phyloP scores from a whole-genome alignment of 2,113 vertebrate species.

The Brachypodius melanocephalos region DNA sequence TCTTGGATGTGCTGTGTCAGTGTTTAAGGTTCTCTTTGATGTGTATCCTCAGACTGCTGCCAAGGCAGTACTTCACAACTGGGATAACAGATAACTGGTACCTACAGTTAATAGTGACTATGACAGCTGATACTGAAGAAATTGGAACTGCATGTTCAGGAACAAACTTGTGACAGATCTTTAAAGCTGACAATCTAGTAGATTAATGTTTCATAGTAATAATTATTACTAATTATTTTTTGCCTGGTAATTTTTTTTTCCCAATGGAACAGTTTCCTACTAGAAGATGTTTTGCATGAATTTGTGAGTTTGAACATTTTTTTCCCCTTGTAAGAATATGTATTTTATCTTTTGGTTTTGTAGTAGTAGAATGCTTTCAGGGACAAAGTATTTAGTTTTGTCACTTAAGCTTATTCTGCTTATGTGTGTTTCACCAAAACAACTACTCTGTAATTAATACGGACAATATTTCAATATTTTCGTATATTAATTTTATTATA shows the following conservation, averaged over 20 bases:
- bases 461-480: neutral
- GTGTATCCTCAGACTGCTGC: neutral
- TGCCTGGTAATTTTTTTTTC: neutral
- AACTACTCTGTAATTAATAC: neutral
- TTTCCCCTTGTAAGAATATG: neutral
- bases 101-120: neutral
- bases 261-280: neutral
- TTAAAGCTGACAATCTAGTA: neutral
- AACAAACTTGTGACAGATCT: neutral
- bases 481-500: neutral
- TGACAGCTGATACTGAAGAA: neutral
- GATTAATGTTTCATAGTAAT: neutral
- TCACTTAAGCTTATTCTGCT: neutral
- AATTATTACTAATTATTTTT: neutral
- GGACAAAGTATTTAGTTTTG: neutral
- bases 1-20: neutral
- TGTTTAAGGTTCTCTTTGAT: neutral
- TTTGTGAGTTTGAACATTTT: neutral
- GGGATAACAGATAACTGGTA: neutral
- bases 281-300: neutral
- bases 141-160: neutral
- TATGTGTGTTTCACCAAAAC: neutral
- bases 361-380: neutral
- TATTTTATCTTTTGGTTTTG: neutral
- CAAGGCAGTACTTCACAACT: neutral